These are phyloP conservation scores for Heloderma charlesbogerti DNA, from an alignment of 2,113 vertebrate genomes.

Conservation along the genomic window DNA sequence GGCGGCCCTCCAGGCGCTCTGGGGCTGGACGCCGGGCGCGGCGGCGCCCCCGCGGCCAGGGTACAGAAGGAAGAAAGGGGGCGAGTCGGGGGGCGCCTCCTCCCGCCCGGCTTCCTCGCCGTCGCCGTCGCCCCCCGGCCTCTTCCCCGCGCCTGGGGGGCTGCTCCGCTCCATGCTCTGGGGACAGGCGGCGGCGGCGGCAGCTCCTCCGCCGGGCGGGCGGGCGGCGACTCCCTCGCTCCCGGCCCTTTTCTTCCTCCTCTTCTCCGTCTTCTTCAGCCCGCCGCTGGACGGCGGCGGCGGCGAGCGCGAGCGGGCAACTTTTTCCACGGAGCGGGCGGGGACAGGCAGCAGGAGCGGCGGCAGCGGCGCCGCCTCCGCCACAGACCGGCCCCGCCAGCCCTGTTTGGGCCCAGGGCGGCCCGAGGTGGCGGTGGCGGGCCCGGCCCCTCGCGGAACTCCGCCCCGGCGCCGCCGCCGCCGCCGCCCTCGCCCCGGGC, in stretches of 20 bases:
- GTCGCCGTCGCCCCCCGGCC: constrained; percentile 16
- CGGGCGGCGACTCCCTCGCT: not conserved
- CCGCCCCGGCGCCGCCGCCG: not conserved
- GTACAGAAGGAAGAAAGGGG: constrained; percentile 80
- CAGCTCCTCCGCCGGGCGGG: too few species aligned
- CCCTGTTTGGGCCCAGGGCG: constrained; percentile 10
- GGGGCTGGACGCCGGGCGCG: constrained; percentile 60
- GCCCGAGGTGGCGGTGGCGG: not conserved
- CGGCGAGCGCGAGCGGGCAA: constrained; percentile 6
- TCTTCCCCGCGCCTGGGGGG: constrained; percentile 1
- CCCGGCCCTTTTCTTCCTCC: too few species aligned
- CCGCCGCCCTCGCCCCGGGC: too few species aligned
- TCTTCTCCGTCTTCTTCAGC: not conserved
- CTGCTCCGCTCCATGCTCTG: constrained; percentile 11
- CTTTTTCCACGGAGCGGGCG: not conserved
- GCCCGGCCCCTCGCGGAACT: constrained; percentile 59
- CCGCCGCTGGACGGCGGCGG: not conserved
- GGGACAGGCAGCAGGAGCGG: not conserved
- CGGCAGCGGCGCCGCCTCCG: not conserved
- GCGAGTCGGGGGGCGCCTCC: constrained; percentile 59
- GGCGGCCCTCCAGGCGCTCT: constrained; percentile 64
- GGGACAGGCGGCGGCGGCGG: not conserved
- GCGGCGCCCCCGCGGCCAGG: constrained; percentile 71
- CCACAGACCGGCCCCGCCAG: not conserved
- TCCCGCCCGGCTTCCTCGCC: not conserved